Conservation (phyloP, 2,113 vertebrate species). For the Lophotis ruficrista region DNA sequence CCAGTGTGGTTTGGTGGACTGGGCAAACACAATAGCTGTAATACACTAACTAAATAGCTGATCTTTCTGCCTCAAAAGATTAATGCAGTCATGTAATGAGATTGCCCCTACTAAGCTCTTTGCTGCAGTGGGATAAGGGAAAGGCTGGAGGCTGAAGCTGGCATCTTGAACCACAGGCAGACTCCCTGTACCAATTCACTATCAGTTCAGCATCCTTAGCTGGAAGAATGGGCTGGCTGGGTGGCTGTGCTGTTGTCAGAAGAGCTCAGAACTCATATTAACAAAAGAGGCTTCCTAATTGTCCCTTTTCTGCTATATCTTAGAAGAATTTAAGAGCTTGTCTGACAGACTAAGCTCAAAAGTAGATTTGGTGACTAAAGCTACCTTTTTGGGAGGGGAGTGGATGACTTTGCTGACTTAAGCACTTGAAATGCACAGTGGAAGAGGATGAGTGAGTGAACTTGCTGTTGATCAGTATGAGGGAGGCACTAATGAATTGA, state of each 20-base stretch:
- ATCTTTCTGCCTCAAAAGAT: constrained; percentile 28
- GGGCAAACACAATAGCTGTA: constrained; percentile 42
- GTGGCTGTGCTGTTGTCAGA: not conserved
- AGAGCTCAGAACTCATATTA: not conserved
- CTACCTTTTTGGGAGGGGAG: not conserved
- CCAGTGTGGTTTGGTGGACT: not conserved
- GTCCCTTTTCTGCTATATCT: not conserved
- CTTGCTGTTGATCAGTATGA: not conserved
- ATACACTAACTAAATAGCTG: not conserved
- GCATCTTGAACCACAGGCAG: not conserved
- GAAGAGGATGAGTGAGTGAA: not conserved
- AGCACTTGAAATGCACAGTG: not conserved
- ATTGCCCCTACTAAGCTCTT: not conserved
- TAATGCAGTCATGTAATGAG: constrained; percentile 44
- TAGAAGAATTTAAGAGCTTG: not conserved
- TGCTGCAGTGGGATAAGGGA: constrained; percentile 3
- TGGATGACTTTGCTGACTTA: not conserved
- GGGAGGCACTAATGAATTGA: not conserved
- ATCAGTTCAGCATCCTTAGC: not conserved
- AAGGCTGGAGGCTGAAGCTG: not conserved
- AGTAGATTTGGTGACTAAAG: not conserved
- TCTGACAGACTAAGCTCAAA: not conserved
- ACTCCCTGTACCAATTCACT: not conserved
- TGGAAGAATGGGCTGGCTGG: not conserved
- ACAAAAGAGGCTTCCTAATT: not conserved